Evolutionary conservation across 1,140 invertebrate species (phyloP).

Genomic region (Phthorimaea operculella): DNA sequence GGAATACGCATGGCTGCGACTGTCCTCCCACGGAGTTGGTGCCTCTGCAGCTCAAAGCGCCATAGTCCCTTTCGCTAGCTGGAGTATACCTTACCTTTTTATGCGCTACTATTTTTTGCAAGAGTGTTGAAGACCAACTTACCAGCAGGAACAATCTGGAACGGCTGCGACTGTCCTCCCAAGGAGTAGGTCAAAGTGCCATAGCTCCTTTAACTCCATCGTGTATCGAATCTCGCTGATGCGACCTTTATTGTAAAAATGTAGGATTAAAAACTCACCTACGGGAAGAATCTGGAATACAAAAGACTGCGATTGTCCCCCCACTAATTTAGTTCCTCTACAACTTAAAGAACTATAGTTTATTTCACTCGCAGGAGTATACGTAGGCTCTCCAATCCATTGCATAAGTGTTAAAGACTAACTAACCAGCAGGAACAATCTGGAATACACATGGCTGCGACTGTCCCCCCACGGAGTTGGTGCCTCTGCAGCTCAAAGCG

Average conservation of each 20-base stretch:
- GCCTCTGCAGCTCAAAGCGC: slow-evolving; percentile 83
- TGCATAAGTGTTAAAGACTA: too few species aligned
- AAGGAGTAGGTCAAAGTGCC: too few species aligned
- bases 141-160: too few species aligned
- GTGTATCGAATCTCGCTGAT: slow-evolving; percentile 83
- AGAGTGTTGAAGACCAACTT: too few species aligned
- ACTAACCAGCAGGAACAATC: slow-evolving; percentile 86
- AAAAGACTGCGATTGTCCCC: slow-evolving; percentile 84
- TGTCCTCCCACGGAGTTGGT: slow-evolving; percentile 86
- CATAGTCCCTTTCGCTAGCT: slow-evolving; percentile 83
- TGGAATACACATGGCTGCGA: slow-evolving; percentile 88
- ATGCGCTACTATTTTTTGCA: too few species aligned
- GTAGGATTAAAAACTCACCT: too few species aligned
- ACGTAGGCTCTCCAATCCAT: slow-evolving; percentile 83
- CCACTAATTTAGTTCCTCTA: slow-evolving; percentile 86
- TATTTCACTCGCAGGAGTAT: slow-evolving; percentile 81
- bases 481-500: slow-evolving; percentile 82
- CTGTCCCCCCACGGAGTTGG: slow-evolving; percentile 85
- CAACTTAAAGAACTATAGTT: slow-evolving; percentile 87
- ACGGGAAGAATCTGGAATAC: slow-evolving; percentile 90
- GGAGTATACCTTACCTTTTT: too few species aligned
- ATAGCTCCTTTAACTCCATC: too few species aligned
- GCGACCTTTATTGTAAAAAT: too few species aligned
- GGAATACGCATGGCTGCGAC: slow-evolving; percentile 86
- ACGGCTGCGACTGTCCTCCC: too few species aligned